Evolutionary conservation across 2,113 vertebrate genomes (phyloP).

Genomic region (Malaclemys terrapin): DNA sequence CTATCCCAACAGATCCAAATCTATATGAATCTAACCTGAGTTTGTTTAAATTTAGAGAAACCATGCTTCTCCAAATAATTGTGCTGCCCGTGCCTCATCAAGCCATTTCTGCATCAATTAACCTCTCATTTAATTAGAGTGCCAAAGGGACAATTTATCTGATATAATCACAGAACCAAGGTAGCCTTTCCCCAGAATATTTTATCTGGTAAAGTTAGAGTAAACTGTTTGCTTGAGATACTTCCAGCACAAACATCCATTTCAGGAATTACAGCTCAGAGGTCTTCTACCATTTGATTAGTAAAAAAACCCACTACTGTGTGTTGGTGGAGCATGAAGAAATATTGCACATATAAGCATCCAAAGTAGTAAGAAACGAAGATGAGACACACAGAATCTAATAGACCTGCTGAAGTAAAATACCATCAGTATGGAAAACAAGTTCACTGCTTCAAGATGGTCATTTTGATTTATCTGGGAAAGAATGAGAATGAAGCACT

Average conservation of each 20-base stretch:
- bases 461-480: not conserved
- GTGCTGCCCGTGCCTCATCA: not conserved
- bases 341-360: not conserved
- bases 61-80: not conserved
- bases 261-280: conserved; percentile 27
- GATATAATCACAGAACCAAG: conserved; percentile 4
- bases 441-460: not conserved
- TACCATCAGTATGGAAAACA: not conserved
- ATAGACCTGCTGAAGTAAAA: not conserved
- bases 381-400: not conserved
- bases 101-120: conserved; percentile 59
- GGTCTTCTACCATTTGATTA: not conserved
- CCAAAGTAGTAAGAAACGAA: not conserved
- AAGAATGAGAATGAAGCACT: not conserved
- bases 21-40: not conserved
- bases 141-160: conserved; percentile 39
- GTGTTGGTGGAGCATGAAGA: not conserved
- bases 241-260: conserved; percentile 2
- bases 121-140: conserved; percentile 62
- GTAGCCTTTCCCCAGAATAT: conserved; percentile 18
- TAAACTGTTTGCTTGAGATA: not conserved
- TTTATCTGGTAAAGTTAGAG: conserved; percentile 30
- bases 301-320: not conserved
- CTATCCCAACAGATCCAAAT: not conserved
- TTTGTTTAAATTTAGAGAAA: conserved; percentile 14